Evolutionary conservation across 2,113 vertebrate species (phyloP).

Genomic region (Synodontis membranacea): DNA sequence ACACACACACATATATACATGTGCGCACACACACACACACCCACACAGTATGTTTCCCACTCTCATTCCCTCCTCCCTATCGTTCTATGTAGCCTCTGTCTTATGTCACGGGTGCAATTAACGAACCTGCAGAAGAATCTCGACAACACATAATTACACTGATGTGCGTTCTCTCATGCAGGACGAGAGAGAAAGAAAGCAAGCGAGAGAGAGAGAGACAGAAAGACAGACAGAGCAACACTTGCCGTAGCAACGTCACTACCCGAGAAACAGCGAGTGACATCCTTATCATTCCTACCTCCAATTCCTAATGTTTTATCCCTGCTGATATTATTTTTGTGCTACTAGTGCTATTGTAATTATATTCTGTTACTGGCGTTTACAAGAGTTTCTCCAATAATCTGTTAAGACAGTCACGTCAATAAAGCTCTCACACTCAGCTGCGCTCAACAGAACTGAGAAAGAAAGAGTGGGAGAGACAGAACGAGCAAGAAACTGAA

Average conservation of each 20-base stretch:
- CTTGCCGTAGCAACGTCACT: not conserved
- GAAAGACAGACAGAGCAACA: not conserved
- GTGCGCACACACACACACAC: conserved; percentile 7
- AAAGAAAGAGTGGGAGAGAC: conserved; percentile 9
- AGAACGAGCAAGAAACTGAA: not conserved
- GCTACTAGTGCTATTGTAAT: not conserved
- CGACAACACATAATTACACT: conserved; percentile 53
- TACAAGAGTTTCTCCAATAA: not conserved
- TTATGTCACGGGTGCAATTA: conserved; percentile 49
- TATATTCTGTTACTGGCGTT: not conserved
- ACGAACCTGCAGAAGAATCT: conserved; percentile 37
- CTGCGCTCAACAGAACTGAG: conserved; percentile 26
- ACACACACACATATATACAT: conserved; percentile 1
- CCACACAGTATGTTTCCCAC: not conserved
- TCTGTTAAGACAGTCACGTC: not conserved
- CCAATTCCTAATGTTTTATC: not conserved
- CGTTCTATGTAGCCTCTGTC: conserved; percentile 30
- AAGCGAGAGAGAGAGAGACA: not conserved
- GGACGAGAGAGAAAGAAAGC: conserved; percentile 18
- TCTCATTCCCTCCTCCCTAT: not conserved
- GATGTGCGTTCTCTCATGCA: conserved; percentile 63
- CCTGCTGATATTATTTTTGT: not conserved
- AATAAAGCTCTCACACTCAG: not conserved
- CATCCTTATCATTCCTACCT: not conserved
- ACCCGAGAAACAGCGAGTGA: not conserved